Percentiles rank a stretch among this genome's conserved stretches.
Conservation (phyloP, 2,113 vertebrate species). For the Equus przewalskii region DNA sequence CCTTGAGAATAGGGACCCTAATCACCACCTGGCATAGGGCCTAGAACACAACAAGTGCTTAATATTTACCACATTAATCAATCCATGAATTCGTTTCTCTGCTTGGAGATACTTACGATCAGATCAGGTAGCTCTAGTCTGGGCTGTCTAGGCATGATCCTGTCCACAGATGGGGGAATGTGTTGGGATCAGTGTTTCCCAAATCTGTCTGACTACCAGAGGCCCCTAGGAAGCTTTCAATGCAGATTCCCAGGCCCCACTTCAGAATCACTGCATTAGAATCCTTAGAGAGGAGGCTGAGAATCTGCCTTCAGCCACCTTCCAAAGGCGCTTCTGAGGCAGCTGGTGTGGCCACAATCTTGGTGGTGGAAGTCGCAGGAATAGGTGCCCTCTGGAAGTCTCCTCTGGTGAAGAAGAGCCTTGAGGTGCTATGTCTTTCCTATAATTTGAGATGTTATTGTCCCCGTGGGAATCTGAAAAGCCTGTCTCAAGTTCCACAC, state of each 20-base stretch:
- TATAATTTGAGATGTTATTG: neutral
- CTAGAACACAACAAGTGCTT: neutral
- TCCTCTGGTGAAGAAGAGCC: neutral
- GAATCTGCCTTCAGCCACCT: neutral
- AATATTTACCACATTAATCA: neutral
- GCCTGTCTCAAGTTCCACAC: neutral
- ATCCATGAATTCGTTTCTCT: neutral
- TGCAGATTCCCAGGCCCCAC: neutral
- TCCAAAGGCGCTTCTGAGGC: neutral
- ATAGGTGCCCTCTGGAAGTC: too few species aligned
- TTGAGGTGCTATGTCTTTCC: neutral
- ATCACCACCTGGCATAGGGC: neutral
- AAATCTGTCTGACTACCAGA: neutral
- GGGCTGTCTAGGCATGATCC: neutral
- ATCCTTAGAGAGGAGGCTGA: neutral
- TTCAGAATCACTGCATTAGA: neutral
- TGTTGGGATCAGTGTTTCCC: neutral
- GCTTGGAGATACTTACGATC: neutral
- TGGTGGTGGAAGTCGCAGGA: too few species aligned
- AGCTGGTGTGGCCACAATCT: neutral
- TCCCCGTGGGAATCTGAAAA: neutral
- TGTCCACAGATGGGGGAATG: neutral
- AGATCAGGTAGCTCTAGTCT: neutral
- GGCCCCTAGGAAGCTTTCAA: neutral
- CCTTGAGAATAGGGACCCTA: neutral